phyloP scores from a whole-genome alignment of 2,888 invertebrate genomes.

The Cantharis nigra region DNA sequence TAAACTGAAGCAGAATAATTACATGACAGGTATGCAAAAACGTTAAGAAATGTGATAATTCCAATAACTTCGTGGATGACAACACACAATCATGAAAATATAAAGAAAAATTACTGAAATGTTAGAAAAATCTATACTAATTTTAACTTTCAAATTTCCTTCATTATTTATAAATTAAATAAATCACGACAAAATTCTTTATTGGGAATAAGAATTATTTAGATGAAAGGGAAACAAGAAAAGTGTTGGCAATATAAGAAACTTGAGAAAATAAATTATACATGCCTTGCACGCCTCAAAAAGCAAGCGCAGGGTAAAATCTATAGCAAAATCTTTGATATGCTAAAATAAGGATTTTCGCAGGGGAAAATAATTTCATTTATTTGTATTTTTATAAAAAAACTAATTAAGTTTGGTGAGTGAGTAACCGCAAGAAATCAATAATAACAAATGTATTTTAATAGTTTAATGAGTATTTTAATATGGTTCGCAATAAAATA shows the following conservation, averaged over 20 bases:
- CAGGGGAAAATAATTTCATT: background rate
- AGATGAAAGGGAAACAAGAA: background rate
- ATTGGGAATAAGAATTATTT: background rate
- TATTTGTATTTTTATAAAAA: background rate
- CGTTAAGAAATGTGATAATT: background rate
- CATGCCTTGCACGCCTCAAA: background rate
- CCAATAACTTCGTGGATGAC: background rate
- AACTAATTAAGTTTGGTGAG: background rate
- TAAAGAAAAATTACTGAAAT: background rate
- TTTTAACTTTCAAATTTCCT: background rate
- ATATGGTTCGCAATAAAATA: background rate
- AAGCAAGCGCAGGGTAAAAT: background rate
- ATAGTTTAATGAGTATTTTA: background rate
- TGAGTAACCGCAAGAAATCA: background rate
- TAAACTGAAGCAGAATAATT: background rate
- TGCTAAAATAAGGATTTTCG: background rate
- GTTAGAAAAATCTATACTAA: background rate
- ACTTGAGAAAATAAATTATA: background rate
- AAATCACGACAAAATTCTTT: background rate
- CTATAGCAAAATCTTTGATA: background rate
- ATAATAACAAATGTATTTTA: background rate
- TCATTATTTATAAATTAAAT: background rate
- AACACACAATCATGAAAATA: background rate
- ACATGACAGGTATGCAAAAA: background rate
- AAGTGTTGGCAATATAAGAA: background rate